Conservation (phyloP, 2,113 vertebrate genomes). For the Clarias magur region DNA sequence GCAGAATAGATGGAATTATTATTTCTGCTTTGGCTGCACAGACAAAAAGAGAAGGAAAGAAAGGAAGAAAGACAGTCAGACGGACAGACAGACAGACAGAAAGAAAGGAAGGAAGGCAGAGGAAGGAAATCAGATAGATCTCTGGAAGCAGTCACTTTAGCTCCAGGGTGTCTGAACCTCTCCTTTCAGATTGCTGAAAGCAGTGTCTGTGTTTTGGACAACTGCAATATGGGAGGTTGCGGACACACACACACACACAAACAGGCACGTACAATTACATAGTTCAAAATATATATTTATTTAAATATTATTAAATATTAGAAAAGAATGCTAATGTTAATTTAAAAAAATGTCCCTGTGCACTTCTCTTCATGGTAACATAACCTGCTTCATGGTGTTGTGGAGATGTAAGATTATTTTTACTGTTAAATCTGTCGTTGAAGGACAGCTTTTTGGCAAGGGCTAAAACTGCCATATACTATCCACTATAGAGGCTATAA, state of each 20-base stretch:
- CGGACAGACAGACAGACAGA: constrained; percentile 16
- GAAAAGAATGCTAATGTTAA: background rate
- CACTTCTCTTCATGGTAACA: constrained; percentile 1
- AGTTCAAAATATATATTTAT: background rate
- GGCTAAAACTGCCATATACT: constrained; percentile 3
- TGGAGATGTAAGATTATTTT: constrained; percentile 5
- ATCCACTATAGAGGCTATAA: constrained; percentile 37
- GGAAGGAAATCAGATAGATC: constrained; percentile 22
- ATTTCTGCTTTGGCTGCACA: constrained; percentile 46
- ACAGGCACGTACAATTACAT: constrained; percentile 1
- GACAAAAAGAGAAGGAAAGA: constrained; percentile 11
- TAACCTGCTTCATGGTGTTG: constrained; percentile 12
- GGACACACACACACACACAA: background rate
- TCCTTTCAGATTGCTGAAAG: constrained; percentile 47
- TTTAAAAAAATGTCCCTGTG: background rate
- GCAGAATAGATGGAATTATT: constrained; percentile 53
- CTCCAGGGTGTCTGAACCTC: constrained; percentile 43
- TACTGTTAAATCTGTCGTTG: constrained; percentile 21
- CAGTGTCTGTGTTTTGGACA: constrained; percentile 42
- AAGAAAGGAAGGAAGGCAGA: constrained; percentile 21
- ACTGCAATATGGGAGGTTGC: constrained; percentile 31
- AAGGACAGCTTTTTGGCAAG: constrained; percentile 47
- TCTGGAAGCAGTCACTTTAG: constrained; percentile 52
- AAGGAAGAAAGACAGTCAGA: background rate
- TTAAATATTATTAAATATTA: background rate